A percentile compares a stretch with the other conserved stretches of the same genome.
Evolutionary conservation across 2,888 invertebrate genomes (phyloP).

Genomic region (Meloe dianella): DNA sequence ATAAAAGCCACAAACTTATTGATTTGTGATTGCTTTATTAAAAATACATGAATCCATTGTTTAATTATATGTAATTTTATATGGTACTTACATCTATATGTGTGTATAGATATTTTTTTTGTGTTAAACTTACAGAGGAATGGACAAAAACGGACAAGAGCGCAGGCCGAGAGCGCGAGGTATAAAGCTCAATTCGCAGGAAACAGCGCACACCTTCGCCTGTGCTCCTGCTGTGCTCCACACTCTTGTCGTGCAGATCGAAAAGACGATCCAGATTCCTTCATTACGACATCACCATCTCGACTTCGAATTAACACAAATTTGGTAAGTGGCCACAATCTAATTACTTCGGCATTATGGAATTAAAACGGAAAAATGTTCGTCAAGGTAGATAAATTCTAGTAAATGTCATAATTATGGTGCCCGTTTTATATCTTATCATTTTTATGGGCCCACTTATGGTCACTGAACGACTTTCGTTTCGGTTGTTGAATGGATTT

Average conservation of each 20-base stretch:
- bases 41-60: background rate
- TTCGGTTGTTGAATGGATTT: no score
- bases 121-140: background rate
- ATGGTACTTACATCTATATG: no score
- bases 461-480: no score
- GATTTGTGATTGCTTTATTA: background rate
- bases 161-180: constrained; percentile 41
- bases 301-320: no score
- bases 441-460: no score
- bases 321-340: background rate
- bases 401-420: no score
- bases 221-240: constrained; percentile 41
- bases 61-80: no score
- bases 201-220: constrained; percentile 42
- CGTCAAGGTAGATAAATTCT: no score
- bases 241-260: background rate
- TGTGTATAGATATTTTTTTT: no score
- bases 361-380: no score
- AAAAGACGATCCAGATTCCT: background rate
- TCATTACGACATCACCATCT: background rate
- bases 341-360: no score
- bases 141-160: constrained; percentile 23
- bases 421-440: no score
- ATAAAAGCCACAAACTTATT: background rate
- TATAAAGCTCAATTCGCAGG: constrained; percentile 41